Evolutionary conservation across 2,113 vertebrate species (phyloP).

Genomic region (Dasyurus viverrinus): DNA sequence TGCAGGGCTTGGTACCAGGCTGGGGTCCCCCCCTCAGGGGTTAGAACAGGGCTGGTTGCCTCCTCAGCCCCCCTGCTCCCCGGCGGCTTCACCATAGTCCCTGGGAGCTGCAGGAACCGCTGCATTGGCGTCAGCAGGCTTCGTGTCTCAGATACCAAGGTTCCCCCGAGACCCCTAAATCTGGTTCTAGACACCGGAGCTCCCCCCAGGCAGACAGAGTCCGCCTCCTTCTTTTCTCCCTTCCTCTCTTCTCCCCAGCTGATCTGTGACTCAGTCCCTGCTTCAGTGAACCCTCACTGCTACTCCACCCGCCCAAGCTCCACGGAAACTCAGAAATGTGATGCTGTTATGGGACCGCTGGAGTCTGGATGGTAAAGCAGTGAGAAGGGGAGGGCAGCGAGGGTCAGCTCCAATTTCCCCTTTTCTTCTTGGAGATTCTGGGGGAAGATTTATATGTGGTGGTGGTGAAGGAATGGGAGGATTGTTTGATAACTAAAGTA

Average conservation of each 20-base stretch:
- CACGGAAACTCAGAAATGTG: conserved; percentile 75
- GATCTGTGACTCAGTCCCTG: conserved; percentile 57
- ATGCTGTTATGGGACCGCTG: conserved; percentile 79
- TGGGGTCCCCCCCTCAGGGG: conserved; percentile 85
- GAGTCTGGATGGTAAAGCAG: not conserved
- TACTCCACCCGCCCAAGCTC: not conserved
- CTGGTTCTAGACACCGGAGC: not conserved
- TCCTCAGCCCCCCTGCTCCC: conserved; percentile 82
- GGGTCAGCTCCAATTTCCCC: conserved; percentile 56
- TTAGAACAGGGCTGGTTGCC: conserved; percentile 90
- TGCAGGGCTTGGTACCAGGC: conserved; percentile 92
- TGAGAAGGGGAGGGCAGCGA: not conserved
- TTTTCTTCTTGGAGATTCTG: not conserved
- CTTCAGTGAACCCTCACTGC: not conserved
- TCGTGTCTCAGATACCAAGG: not conserved
- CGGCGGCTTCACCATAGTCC: conserved; percentile 74
- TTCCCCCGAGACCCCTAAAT: not conserved
- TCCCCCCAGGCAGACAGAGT: not conserved
- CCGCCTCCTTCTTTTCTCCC: conserved; percentile 1
- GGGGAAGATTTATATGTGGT: not conserved
- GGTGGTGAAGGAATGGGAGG: not conserved
- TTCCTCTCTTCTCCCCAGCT: conserved; percentile 68
- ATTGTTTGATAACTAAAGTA: not conserved
- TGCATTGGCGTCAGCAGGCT: conserved; percentile 87
- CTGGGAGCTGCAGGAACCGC: conserved; percentile 91